A percentile compares a stretch with the other conserved stretches of the same genome.
Evolutionary conservation across 2,113 vertebrate species (phyloP).

Genomic region (Larimichthys polyactis): DNA sequence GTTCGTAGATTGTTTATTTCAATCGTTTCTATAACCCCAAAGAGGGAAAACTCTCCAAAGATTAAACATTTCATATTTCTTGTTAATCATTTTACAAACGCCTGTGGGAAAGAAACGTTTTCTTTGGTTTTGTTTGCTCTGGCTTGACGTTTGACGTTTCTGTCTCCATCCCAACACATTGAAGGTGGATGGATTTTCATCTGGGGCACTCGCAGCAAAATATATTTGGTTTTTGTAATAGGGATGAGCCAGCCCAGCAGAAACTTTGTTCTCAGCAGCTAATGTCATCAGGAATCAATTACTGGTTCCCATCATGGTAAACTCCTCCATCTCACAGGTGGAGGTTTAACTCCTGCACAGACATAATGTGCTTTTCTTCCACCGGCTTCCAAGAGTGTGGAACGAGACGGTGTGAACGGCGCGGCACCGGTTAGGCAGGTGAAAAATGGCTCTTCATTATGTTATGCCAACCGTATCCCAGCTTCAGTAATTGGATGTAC

Average conservation of each 20-base stretch:
- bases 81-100: background rate
- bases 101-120: background rate
- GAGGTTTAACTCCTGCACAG: background rate
- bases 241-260: background rate
- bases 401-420: slow-evolving; percentile 17
- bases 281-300: background rate
- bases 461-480: slow-evolving; percentile 69
- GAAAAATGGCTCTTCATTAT: slow-evolving; percentile 79
- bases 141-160: background rate
- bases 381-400: background rate
- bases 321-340: slow-evolving; percentile 3
- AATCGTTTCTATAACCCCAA: background rate
- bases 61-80: background rate
- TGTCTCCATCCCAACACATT: too few relatives aligned
- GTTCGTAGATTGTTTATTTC: background rate
- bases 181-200: background rate
- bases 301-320: background rate
- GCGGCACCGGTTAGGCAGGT: slow-evolving; percentile 65
- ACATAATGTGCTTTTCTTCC: slow-evolving; percentile 2
- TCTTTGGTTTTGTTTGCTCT: background rate
- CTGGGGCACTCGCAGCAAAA: background rate
- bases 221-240: background rate
- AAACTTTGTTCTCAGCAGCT: background rate
- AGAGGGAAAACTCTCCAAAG: background rate
- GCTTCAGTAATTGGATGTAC: slow-evolving; percentile 67